Base-by-base conservation (phyloP, 64 coral and sea anemone genomes). In the Trachythela sp. region DNA sequence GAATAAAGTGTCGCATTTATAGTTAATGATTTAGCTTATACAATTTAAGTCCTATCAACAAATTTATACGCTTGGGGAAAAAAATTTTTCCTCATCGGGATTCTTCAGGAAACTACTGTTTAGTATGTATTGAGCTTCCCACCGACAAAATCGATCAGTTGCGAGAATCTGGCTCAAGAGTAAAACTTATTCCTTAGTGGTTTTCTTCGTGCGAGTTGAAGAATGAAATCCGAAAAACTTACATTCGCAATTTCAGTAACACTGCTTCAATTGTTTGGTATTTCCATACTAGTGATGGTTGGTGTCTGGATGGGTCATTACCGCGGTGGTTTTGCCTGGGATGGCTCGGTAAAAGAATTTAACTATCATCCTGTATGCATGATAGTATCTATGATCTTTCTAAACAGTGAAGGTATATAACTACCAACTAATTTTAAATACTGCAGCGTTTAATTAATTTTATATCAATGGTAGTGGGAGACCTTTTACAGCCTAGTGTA, bases 361-460 rank as follows among this genome's bases (percentile, higher is more conserved):
- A 80, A 80, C 37, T 80, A 80, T 39, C 75, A 80, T 80, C 75
- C 75, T 34, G 75, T 80, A 15, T 80, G 26, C 31, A 80, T 80
- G 75, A 39, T 80, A 15, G 20, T 80, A 9, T 38, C 20, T 36
- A 80, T 80, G 75, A 39, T 80, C 8, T 80, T 80, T 80, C 75
- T 80, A 17, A 37, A 35, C 31, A 18, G 31, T 15, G 75, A 80
- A 80, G 75, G 75, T 80, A 80, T 0, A 13, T 80, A 34, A 35
- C 15, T 45, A 11, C 11, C 11, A 45, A n/a, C n/a, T n/a, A n/a
- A n/a, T n/a, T 45, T 45, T 6, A 4, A 45, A 45, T 45, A 45
- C 11, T 6, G 11, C 4, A 45, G 42, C 11, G 11, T 45, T 45
- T 11, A n/a, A 6, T 45, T 45, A 11, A 4, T 45, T 11, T 45